Evolutionary conservation across 2,888 invertebrate genomes (phyloP).

Genomic region (Caenorhabditis virilis): DNA sequence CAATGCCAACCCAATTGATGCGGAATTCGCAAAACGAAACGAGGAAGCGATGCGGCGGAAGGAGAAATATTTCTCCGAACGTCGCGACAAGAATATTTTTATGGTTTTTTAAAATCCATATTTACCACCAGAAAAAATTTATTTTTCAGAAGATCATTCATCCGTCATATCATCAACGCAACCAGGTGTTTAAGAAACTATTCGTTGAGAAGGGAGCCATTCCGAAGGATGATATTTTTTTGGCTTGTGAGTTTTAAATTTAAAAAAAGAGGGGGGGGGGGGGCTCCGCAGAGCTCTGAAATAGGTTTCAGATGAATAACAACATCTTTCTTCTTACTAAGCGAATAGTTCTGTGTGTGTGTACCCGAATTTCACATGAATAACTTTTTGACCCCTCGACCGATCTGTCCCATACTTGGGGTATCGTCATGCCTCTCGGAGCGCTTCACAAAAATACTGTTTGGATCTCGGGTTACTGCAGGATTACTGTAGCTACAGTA

Average conservation of each 20-base stretch:
- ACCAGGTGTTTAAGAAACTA: slow-evolving; percentile 41
- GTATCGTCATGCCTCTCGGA: no score
- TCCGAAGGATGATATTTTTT: slow-evolving; percentile 44
- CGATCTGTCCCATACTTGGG: no score
- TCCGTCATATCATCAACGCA: slow-evolving; percentile 51
- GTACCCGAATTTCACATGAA: no score
- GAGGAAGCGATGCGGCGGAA: slow-evolving; percentile 18
- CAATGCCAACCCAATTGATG: not conserved
- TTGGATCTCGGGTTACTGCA: no score
- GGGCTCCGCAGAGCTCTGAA: no score
- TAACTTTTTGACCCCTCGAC: no score
- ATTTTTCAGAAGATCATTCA: slow-evolving; percentile 41
- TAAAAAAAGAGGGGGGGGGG: no score
- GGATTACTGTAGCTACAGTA: no score
- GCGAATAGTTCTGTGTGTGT: no score
- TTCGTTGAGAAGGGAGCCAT: slow-evolving; percentile 40
- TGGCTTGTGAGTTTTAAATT: slow-evolving; percentile 50
- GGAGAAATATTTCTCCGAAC: slow-evolving; percentile 40
- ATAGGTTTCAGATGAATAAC: no score
- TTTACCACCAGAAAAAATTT: not conserved
- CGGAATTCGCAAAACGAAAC: not conserved
- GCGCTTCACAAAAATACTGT: no score
- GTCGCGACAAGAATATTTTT: slow-evolving; percentile 44
- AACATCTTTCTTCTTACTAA: no score
- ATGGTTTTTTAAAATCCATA: slow-evolving; percentile 9